Evolutionary conservation across 37 sponge, comb jelly and placozoan species (phyloP), one percentile per base, ranked within the genome.

Genomic region (Sycon ciliatum): DNA sequence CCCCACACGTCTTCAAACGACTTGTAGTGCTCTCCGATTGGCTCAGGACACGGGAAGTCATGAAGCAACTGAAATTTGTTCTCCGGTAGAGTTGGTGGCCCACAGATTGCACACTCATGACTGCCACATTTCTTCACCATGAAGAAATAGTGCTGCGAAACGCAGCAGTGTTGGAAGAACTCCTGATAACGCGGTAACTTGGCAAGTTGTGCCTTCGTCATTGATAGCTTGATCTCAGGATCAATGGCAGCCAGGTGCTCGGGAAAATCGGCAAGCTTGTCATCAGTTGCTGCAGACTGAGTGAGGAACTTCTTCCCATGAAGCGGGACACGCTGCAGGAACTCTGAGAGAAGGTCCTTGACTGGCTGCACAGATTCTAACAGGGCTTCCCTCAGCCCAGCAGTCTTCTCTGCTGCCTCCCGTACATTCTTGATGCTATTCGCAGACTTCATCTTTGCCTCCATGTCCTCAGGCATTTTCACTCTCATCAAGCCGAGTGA

Each of bases 131-230:
- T 76, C 57, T 54, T 40, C 1, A 76, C 40, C 18, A 39, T 16
- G 67, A 67, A 75, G 18, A 52, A 20, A 20, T 76, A 76, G n/a
- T 39, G 56, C 55, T 38, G 16, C 28, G 4, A 13, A 32, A 36
- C 57, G 31, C 77, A 76, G 40, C 75, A 76, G 52, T 74, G 75
- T 18, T 76, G 57, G 11, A 75, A 36, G 34, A 75, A 75, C n/a
- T n/a, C n/a, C n/a, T n/a, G n/a, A n/a, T n/a, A n/a, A n/a, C n/a
- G n/a, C n/a, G n/a, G n/a, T n/a, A n/a, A n/a, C n/a, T n/a, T n/a
- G n/a, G n/a, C n/a, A n/a, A n/a, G n/a, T n/a, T n/a, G n/a, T n/a
- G n/a, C n/a, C n/a, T n/a, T n/a, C n/a, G n/a, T n/a, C n/a, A n/a
- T n/a, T n/a, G n/a, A n/a, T 3, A n/a, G n/a, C n/a, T n/a, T n/a